Conservation (phyloP, 2,113 vertebrate genomes). For the Gallinago jamesoni region DNA sequence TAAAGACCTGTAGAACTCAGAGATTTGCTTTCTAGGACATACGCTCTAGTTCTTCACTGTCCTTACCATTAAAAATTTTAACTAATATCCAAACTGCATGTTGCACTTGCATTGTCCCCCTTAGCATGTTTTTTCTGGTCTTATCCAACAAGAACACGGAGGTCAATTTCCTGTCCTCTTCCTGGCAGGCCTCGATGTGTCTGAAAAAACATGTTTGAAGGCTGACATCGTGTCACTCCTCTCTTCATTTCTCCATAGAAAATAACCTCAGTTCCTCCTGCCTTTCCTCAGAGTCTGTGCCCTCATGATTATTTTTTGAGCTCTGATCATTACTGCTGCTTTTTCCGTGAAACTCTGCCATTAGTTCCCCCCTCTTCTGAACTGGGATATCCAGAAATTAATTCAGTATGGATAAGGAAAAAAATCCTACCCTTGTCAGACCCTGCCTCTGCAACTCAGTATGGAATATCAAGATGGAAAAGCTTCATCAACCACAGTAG, state of each 20-base stretch:
- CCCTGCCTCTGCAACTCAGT: not conserved
- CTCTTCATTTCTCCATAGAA: not conserved
- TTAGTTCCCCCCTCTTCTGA: not conserved
- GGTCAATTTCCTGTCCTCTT: conserved; percentile 21
- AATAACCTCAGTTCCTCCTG: not conserved
- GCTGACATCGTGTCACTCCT: not conserved
- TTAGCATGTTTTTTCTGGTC: not conserved
- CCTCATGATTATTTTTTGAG: not conserved
- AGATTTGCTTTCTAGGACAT: not conserved
- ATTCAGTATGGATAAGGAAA: not conserved
- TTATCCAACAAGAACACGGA: not conserved
- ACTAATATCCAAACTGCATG: not conserved
- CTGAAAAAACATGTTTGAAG: not conserved
- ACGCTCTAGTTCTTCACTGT: not conserved
- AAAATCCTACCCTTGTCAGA: not conserved
- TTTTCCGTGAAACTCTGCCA: not conserved
- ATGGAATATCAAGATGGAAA: not conserved
- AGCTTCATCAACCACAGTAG: not conserved
- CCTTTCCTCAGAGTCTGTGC: not conserved
- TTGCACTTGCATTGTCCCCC: not conserved
- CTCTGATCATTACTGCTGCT: not conserved
- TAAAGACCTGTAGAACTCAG: not conserved
- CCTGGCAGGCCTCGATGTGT: not conserved
- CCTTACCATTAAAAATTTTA: not conserved
- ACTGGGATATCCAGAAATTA: not conserved